A percentile compares a stretch with the other conserved stretches of the same genome.
phyloP scores from a whole-genome alignment of 2,888 invertebrate genomes.

The Acanthopleura granulata region DNA sequence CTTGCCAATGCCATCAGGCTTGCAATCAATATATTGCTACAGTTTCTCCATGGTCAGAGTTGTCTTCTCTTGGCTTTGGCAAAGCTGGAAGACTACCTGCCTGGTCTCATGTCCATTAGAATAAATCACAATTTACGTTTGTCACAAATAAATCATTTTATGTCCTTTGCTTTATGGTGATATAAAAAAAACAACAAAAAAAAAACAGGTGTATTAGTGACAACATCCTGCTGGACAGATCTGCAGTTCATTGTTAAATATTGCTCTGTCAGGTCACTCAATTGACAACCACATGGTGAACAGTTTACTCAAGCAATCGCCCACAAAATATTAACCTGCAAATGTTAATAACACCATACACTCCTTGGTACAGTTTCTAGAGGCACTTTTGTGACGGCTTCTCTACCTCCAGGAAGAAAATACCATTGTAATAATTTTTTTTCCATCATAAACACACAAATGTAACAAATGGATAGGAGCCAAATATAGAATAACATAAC shows the following conservation, averaged over 20 bases:
- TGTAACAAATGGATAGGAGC: not conserved
- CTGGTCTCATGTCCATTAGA: not conserved
- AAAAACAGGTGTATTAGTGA: no score
- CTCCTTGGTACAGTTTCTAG: not conserved
- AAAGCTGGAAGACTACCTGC: no score
- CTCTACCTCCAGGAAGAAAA: not conserved
- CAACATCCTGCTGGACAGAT: no score
- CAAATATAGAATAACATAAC: not conserved
- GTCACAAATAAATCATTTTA: slow-evolving; percentile 2
- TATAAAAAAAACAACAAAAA: no score
- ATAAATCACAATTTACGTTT: not conserved
- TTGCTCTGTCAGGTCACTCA: no score
- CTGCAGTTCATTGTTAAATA: no score
- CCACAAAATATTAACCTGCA: not conserved
- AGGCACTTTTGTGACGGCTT: slow-evolving; percentile 14
- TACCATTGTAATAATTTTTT: not conserved
- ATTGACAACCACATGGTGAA: not conserved
- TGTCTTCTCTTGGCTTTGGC: no score
- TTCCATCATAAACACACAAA: not conserved
- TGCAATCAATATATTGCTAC: not conserved
- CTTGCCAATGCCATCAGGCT: not conserved
- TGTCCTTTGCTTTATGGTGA: no score
- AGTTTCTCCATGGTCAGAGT: not conserved
- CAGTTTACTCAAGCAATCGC: not conserved
- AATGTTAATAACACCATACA: not conserved